Conservation (phyloP, 2,797 vertebrate species). For the Semotilus atromaculatus region DNA sequence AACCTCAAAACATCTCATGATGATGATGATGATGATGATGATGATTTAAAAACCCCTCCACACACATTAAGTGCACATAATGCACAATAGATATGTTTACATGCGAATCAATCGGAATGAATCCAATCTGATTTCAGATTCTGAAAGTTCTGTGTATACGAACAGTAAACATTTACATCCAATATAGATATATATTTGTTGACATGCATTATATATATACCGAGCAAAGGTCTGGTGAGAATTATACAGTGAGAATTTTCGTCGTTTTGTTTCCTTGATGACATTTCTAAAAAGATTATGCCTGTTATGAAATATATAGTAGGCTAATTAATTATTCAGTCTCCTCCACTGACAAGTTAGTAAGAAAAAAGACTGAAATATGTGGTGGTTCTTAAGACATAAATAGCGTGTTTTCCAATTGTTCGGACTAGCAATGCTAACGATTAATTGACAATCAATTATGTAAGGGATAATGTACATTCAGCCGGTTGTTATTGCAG, state of each 20-base stretch:
- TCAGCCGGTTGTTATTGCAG: too few species aligned
- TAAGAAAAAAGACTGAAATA: neutral
- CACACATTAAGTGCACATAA: neutral
- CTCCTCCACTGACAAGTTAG: too few species aligned
- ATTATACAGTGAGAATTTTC: neutral
- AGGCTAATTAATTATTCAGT: neutral
- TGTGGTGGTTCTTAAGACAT: neutral
- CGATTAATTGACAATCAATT: neutral
- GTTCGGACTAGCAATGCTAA: neutral
- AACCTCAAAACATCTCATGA: conserved; percentile 49
- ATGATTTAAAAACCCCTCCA: neutral
- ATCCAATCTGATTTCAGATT: neutral
- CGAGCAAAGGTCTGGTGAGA: neutral
- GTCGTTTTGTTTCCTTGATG: neutral
- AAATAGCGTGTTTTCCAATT: neutral
- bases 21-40: conserved; percentile 14
- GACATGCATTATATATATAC: neutral
- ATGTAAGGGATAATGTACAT: too few species aligned
- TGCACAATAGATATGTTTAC: conserved; percentile 16
- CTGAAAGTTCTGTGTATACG: neutral
- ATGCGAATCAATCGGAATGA: neutral
- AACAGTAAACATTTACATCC: neutral
- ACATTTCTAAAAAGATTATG: neutral
- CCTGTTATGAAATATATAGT: neutral
- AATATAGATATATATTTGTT: neutral